Base-by-base conservation (phyloP, 2,888 invertebrate species). In the Parapristionchus giblindavisi region DNA sequence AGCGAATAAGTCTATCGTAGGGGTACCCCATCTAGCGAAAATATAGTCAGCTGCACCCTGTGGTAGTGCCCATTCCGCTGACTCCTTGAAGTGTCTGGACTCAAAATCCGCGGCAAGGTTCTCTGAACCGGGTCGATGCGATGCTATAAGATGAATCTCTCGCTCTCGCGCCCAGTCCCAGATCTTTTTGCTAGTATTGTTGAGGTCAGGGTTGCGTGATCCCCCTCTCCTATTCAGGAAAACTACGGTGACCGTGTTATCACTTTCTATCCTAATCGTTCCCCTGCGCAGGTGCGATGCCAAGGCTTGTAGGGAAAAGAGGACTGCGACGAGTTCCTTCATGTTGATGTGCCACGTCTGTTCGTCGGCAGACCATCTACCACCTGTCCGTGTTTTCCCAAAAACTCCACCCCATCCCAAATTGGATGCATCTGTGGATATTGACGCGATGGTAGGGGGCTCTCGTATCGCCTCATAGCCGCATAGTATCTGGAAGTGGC, bases 91-190 rank as follows among this genome's bases (percentile, higher is more conserved):
- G 24, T 56, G 11, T 11, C 56, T 17, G 14, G 56, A 56, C 56
- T 56, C 56, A 56, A n/a, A 56, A 27, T 56, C 56, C 14, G 56
- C 56, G 14, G 8, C 24, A 8, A 21, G 21, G 24, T 56, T 56
- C n/a, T 56, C 8, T 29, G 17, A 27, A 2, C 72, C 72, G 36
- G 72, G 72, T 4, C 52, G 66, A 27, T 72, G 72, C 11, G 72
- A 27, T 3, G 72, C 72, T 4, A 72, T 21, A 21, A 72, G 14
- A 40, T 3, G 17, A 17, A 72, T 14, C 6, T 24, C 24, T 32
- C 34, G 11, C 14, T n/a, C 17, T 4, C 52, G 14, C 11, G 72
- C 72, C 72, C 72, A 72, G 24, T 65, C 58, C 72, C 72, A 72
- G 24, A 72, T 4, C 17, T 71, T 8, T 11, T 24, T 11, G 11